Percentiles rank a stretch among this genome's conserved stretches.
Evolutionary conservation across 2,888 invertebrate species (phyloP).

Genomic region (Leptinotarsa rubiginosa): DNA sequence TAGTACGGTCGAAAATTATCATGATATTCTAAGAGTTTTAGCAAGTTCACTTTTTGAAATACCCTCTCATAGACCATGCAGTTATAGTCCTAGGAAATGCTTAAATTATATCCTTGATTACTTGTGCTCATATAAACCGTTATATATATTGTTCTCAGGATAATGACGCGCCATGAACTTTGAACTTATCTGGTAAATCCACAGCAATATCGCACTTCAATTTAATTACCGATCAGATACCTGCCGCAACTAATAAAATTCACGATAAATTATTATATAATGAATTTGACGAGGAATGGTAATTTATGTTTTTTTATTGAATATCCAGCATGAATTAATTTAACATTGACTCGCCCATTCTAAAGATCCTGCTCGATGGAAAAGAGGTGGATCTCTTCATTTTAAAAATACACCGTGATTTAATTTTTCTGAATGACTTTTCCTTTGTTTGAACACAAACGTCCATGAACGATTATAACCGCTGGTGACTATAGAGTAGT

Average conservation of each 20-base stretch:
- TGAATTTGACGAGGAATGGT: not conserved
- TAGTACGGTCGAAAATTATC: no score
- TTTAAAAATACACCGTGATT: not conserved
- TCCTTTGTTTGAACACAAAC: not conserved
- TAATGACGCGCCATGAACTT: not conserved
- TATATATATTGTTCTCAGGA: not conserved
- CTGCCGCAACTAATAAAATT: not conserved
- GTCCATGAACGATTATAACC: no score
- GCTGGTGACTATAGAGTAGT: no score
- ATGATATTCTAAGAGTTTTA: no score
- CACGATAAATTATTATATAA: conserved; percentile 3
- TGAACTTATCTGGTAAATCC: conserved; percentile 5
- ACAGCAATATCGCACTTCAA: conserved; percentile 1
- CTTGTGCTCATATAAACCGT: not conserved
- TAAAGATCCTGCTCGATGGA: conserved; percentile 10
- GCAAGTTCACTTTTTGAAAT: no score
- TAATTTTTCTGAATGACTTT: not conserved
- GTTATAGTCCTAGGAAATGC: not conserved
- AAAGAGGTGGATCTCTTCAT: not conserved
- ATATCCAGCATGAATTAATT: conserved; percentile 4
- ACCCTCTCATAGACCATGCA: no score
- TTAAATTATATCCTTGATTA: not conserved
- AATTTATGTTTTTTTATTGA: conserved; percentile 1
- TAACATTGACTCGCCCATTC: conserved; percentile 18
- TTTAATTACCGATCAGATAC: conserved; percentile 11